Percentiles rank a stretch among this genome's conserved stretches.
These are phyloP conservation scores for Apaloderma vittatum DNA, from an alignment of 2,113 vertebrate species.

Conservation along the genomic window DNA sequence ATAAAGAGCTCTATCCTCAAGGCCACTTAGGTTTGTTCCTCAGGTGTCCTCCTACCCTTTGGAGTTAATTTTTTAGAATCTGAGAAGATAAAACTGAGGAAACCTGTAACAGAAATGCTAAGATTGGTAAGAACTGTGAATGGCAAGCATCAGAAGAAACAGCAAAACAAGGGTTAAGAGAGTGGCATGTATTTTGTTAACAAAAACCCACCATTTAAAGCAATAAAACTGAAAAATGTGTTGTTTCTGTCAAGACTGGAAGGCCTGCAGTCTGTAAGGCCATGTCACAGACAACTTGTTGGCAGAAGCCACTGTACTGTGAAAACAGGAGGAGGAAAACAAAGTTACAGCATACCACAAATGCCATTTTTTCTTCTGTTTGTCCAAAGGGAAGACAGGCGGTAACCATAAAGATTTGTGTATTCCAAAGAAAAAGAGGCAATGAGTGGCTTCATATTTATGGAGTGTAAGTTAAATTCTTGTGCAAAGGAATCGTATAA, in stretches of 20 bases:
- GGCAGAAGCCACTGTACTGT: not conserved
- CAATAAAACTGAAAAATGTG: conserved; percentile 1
- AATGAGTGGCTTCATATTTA: not conserved
- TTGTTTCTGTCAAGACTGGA: not conserved
- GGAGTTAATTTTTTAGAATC: not conserved
- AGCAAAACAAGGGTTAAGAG: not conserved
- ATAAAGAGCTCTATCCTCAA: not conserved
- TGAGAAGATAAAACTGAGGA: not conserved
- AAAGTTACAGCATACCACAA: not conserved
- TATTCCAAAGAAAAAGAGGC: not conserved
- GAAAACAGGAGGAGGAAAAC: not conserved
- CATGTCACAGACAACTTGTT: not conserved
- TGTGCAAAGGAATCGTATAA: not conserved
- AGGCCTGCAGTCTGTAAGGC: not conserved
- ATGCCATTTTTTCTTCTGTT: not conserved
- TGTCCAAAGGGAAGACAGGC: not conserved
- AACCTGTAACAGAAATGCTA: not conserved
- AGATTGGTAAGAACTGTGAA: not conserved
- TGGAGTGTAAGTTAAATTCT: not conserved
- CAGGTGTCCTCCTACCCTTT: not conserved
- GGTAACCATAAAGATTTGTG: not conserved
- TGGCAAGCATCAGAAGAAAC: not conserved
- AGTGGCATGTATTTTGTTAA: not conserved
- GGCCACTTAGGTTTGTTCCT: not conserved
- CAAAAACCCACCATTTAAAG: not conserved